Evolutionary conservation across 1,140 invertebrate species (phyloP).

Genomic region (Solen grandis): DNA sequence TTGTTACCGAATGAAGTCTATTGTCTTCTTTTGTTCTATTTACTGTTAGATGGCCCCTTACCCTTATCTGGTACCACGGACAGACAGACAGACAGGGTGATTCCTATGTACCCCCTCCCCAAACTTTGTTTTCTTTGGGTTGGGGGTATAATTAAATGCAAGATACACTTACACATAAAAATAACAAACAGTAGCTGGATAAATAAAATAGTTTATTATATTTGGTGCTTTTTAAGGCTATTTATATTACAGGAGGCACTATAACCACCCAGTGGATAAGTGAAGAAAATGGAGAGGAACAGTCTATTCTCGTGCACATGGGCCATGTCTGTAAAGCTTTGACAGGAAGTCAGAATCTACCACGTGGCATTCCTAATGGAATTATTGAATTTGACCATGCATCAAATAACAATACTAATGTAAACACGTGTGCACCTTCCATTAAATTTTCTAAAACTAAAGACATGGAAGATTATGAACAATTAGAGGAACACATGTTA

Average conservation of each 20-base stretch:
- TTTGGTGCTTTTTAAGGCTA: no score
- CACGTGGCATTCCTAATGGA: constrained; percentile 17
- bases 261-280: constrained; percentile 28
- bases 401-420: constrained; percentile 13
- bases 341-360: constrained; percentile 16
- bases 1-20: no score
- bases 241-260: constrained; percentile 26
- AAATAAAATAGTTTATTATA: constrained; percentile 14
- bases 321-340: constrained; percentile 26
- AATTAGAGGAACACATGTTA: constrained; percentile 20
- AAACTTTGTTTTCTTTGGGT: no score
- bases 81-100: no score
- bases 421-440: constrained; percentile 17
- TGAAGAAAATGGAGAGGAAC: constrained; percentile 15
- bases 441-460: constrained; percentile 25
- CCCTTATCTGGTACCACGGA: no score
- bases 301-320: constrained; percentile 25
- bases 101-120: no score
- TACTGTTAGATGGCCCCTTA: no score
- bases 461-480: constrained; percentile 23
- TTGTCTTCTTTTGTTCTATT: no score
- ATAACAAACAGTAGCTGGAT: constrained; percentile 1
- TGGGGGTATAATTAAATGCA: no score
- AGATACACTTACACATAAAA: constrained; percentile 13
- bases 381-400: constrained; percentile 27